Conservation (phyloP, 2,113 vertebrate species). For the Sialia sialis region DNA sequence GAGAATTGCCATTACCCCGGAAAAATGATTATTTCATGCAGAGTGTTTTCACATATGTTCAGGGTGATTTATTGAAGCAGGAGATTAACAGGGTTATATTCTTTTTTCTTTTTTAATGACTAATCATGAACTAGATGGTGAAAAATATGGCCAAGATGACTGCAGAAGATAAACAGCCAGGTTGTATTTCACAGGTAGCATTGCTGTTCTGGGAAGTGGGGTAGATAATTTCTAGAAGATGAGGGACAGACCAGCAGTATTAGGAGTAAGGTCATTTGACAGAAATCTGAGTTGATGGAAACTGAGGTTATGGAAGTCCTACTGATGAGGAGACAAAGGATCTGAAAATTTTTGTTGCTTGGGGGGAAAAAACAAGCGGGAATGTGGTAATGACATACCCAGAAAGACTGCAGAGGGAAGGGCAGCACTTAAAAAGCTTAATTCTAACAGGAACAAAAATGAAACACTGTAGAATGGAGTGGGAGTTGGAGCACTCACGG, state of each 20-base stretch:
- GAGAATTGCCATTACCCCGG: neutral
- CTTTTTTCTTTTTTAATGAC: neutral
- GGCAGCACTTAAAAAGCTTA: neutral
- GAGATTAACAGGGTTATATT: neutral
- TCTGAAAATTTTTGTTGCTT: neutral
- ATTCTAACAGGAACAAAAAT: neutral
- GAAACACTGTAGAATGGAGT: neutral
- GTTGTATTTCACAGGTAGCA: neutral
- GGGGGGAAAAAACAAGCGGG: neutral
- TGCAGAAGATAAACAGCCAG: neutral
- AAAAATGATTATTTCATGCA: neutral
- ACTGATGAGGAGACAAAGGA: neutral
- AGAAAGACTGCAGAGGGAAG: neutral
- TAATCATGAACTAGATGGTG: neutral
- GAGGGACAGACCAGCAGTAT: neutral
- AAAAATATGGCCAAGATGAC: neutral
- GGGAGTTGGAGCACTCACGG: neutral
- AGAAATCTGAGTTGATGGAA: neutral
- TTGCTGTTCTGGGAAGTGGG: neutral
- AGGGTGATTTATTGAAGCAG: neutral
- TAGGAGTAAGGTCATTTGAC: neutral
- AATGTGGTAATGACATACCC: fast-evolving
- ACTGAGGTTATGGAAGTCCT: neutral
- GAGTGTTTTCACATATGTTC: neutral
- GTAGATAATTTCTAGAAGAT: neutral